Evolutionary conservation across 1,140 invertebrate species (phyloP).

Genomic region (Drosophila mojavensis): DNA sequence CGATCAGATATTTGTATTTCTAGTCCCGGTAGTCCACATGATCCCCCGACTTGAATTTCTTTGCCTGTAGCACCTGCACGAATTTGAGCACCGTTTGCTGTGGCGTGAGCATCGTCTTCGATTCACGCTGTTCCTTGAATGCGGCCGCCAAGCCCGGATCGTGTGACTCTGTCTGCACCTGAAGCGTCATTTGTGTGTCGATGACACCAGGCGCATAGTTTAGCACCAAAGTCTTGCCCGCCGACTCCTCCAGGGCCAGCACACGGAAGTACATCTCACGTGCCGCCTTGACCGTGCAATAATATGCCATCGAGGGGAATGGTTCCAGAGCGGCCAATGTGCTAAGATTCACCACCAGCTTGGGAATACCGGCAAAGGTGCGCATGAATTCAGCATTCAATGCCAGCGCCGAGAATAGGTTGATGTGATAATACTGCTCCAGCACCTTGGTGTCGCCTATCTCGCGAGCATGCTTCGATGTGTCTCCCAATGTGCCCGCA

Average conservation of each 20-base stretch:
- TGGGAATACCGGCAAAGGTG: constrained; percentile 82
- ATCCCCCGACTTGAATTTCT: constrained; percentile 91
- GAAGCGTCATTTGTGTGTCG: constrained; percentile 94
- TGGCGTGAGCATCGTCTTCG: constrained; percentile 89
- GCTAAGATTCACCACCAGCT: constrained; percentile 93
- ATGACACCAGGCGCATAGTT: constrained; percentile 98
- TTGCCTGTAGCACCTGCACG: constrained; percentile 88
- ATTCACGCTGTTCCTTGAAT: constrained; percentile 86
- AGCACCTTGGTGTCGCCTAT: constrained; percentile 87
- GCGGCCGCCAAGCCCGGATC: constrained; percentile 86
- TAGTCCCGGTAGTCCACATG: constrained; percentile 95
- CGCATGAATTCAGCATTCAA: constrained; percentile 92
- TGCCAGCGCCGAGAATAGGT: constrained; percentile 91
- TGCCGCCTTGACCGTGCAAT: constrained; percentile 95
- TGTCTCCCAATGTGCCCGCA: constrained; percentile 93
- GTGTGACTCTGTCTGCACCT: constrained; percentile 86
- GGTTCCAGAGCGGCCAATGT: constrained; percentile 92
- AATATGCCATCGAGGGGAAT: constrained; percentile 90
- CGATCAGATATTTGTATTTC: not conserved
- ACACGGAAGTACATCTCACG: constrained; percentile 96
- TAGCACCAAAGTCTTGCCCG: constrained; percentile 89
- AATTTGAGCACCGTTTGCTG: constrained; percentile 91
- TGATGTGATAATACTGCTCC: constrained; percentile 90
- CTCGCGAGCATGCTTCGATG: constrained; percentile 86
- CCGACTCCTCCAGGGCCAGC: constrained; percentile 89